Conservation (phyloP, 2,888 invertebrate species). For the Gastrophysa polygoni region DNA sequence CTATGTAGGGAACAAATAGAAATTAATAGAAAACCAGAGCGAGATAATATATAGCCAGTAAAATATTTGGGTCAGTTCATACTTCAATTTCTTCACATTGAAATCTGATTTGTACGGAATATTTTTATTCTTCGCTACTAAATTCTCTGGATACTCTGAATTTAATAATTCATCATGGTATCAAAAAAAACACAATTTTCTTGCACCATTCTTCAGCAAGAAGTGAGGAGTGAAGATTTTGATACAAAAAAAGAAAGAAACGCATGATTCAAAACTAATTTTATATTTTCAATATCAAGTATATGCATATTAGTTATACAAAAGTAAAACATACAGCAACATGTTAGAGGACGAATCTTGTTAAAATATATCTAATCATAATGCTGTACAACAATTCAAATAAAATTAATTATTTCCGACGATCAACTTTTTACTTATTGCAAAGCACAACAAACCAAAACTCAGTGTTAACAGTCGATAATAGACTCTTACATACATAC, state of each 20-base stretch:
- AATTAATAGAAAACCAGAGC: too few species aligned
- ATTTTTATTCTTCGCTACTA: too few species aligned
- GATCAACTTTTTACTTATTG: constrained; percentile 43
- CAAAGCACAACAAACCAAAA: constrained; percentile 23
- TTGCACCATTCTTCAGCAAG: too few species aligned
- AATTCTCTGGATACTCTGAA: too few species aligned
- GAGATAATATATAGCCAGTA: too few species aligned
- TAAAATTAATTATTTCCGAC: neutral
- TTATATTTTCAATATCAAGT: constrained; percentile 14
- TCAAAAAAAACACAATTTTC: too few species aligned
- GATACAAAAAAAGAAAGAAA: neutral
- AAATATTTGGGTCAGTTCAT: too few species aligned
- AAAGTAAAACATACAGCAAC: constrained; percentile 16
- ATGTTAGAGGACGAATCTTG: constrained; percentile 39
- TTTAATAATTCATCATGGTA: too few species aligned
- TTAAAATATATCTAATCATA: constrained; percentile 51
- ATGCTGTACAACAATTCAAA: constrained; percentile 50
- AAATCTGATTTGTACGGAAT: too few species aligned
- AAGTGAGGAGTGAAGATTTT: too few species aligned
- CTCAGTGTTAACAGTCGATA: neutral
- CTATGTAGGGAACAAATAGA: too few species aligned
- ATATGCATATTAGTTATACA: constrained; percentile 18
- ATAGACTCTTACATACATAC: constrained; percentile 28
- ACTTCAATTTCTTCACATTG: too few species aligned
- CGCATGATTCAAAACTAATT: constrained; percentile 3